These are phyloP conservation scores for Lacerta agilis DNA, from an alignment of 2,797 vertebrate genomes.

Conservation along the genomic window DNA sequence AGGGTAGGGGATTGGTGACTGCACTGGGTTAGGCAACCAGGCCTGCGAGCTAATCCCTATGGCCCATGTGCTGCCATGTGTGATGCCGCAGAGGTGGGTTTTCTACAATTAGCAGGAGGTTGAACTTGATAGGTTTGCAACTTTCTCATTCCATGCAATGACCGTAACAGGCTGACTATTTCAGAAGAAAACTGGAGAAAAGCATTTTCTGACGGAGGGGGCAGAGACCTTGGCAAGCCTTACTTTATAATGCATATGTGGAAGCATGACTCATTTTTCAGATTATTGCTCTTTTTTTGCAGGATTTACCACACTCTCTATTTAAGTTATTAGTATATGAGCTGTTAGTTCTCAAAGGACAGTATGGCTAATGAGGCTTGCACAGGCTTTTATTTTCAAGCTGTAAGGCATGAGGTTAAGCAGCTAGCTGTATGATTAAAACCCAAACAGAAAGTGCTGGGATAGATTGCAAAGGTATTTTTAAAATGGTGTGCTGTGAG, in stretches of 20 bases:
- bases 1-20: background rate
- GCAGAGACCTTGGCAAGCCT: background rate
- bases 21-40: no score
- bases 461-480: slow-evolving; percentile 47
- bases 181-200: background rate
- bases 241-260: background rate
- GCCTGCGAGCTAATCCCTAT: no score
- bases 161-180: background rate
- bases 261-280: background rate
- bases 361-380: background rate
- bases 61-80: no score
- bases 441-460: slow-evolving; percentile 56
- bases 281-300: background rate
- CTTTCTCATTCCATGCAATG: background rate
- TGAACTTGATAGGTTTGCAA: background rate
- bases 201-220: background rate
- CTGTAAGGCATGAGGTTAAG: slow-evolving; percentile 22
- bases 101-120: no score
- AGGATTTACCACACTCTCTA: background rate
- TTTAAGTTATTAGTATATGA: slow-evolving; percentile 16
- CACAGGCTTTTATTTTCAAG: background rate
- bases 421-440: slow-evolving; percentile 23
- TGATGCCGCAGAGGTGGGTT: no score
- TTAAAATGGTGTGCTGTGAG: slow-evolving; percentile 52
- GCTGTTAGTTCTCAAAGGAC: slow-evolving; percentile 6